Conservation (phyloP, 2,113 vertebrate genomes). For the Hemiscyllium ocellatum region DNA sequence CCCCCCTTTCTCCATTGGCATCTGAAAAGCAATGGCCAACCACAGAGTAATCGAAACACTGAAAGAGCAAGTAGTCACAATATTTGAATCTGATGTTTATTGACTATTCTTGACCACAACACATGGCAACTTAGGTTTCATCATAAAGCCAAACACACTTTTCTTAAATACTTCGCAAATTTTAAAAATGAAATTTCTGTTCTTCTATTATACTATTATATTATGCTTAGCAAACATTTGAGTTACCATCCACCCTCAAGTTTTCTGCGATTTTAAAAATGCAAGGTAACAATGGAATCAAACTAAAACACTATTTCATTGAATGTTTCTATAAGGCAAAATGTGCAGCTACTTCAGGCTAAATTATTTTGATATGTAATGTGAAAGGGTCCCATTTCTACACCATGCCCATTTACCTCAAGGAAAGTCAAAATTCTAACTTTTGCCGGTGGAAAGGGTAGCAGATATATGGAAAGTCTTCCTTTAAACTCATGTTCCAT, state of each 20-base stretch:
- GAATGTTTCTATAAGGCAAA: not conserved
- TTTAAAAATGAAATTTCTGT: not conserved
- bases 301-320: not conserved
- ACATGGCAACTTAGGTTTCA: not conserved
- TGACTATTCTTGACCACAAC: not conserved
- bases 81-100: not conserved
- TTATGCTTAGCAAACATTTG: not conserved
- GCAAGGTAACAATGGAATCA: not conserved
- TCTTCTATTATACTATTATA: not conserved
- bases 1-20: conserved; percentile 88
- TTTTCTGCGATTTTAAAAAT: not conserved
- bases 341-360: not conserved
- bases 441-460: not conserved
- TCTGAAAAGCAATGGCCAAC: conserved; percentile 60
- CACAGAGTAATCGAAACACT: conserved; percentile 38
- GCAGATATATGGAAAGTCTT: not conserved
- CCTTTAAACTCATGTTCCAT: not conserved
- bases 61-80: not conserved
- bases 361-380: not conserved
- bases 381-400: not conserved
- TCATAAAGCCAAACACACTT: conserved; percentile 18
- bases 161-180: not conserved
- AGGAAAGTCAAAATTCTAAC: not conserved
- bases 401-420: not conserved
- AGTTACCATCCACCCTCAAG: not conserved